phyloP scores from a whole-genome alignment of 2,113 vertebrate genomes.

The Colinus virginianus region DNA sequence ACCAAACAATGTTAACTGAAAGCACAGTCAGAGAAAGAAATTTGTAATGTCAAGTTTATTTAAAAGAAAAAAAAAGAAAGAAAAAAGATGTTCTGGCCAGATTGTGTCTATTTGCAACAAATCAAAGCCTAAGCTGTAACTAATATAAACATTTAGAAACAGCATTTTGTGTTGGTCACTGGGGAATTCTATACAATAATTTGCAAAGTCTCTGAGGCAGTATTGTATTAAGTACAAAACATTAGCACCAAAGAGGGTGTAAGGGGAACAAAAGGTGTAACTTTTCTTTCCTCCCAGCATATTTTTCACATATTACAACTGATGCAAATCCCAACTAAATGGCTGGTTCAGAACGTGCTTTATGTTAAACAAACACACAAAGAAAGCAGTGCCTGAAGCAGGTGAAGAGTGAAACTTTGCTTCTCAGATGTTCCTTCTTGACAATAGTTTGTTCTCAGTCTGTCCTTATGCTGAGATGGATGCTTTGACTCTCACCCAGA shows the following conservation, averaged over 20 bases:
- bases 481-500: constrained; percentile 1
- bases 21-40: not conserved
- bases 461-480: not conserved
- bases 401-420: not conserved
- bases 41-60: not conserved
- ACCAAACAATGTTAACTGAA: not conserved
- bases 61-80: not conserved
- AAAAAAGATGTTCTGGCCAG: not conserved
- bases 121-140: not conserved
- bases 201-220: not conserved
- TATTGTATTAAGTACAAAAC: not conserved
- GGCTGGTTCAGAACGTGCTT: not conserved
- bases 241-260: not conserved
- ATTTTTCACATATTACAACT: not conserved
- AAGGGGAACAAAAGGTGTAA: not conserved
- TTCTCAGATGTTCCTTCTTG: not conserved
- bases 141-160: not conserved
- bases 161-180: not conserved
- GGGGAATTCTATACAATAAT: not conserved
- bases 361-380: not conserved
- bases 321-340: not conserved
- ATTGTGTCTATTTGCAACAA: not conserved
- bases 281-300: fast-evolving
- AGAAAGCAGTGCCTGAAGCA: not conserved
- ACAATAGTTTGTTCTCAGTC: not conserved